These are phyloP conservation scores for Adelphocoris suturalis DNA, from an alignment of 2,888 invertebrate species.

Conservation along the genomic window DNA sequence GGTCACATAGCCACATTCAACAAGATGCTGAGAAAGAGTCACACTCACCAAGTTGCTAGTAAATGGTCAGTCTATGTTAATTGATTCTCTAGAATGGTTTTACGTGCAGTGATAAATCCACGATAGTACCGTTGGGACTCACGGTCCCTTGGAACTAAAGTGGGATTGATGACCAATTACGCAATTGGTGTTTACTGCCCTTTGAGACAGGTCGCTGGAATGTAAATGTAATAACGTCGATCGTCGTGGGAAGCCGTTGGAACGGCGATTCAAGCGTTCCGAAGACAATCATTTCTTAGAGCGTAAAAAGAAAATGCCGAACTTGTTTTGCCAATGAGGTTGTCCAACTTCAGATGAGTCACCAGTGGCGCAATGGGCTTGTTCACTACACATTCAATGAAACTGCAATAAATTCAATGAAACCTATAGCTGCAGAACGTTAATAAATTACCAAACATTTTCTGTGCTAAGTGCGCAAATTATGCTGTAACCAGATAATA, in stretches of 20 bases:
- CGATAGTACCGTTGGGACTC: not conserved
- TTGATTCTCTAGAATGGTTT: not conserved
- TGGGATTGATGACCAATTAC: constrained; percentile 15
- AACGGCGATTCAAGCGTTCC: not conserved
- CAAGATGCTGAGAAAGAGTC: too few species aligned
- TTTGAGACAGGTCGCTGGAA: not conserved
- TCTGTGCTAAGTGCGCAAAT: too few species aligned
- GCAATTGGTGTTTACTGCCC: not conserved
- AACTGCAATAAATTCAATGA: too few species aligned
- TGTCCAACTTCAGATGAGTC: not conserved
- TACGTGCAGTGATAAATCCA: constrained; percentile 3
- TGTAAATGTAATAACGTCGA: not conserved
- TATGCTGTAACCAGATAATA: too few species aligned
- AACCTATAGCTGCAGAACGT: too few species aligned
- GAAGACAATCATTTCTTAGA: not conserved
- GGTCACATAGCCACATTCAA: too few species aligned
- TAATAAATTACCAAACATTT: too few species aligned
- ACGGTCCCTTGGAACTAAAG: not conserved
- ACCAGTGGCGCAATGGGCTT: not conserved
- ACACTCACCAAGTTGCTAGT: too few species aligned
- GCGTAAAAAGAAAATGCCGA: constrained; percentile 15
- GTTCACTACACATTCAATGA: too few species aligned
- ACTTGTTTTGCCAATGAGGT: not conserved
- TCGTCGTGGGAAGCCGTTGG: not conserved
- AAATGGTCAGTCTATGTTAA: not conserved